Evolutionary conservation across 1,140 invertebrate species (phyloP).

Genomic region (Drosophila busckii): DNA sequence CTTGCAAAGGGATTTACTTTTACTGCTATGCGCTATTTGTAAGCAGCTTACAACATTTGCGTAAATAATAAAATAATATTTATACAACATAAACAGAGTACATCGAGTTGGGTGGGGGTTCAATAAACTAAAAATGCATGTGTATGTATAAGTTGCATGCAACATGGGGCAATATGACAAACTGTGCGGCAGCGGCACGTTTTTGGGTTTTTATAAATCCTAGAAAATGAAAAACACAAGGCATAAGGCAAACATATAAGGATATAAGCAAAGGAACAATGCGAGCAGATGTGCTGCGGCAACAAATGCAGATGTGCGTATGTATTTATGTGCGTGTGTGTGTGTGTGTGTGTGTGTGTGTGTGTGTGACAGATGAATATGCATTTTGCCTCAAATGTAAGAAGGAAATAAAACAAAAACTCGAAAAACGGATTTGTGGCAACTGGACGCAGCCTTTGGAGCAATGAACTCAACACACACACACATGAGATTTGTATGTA

Average conservation of each 20-base stretch:
- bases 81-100: too few species aligned
- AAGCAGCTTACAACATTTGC: too few species aligned
- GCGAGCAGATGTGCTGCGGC: slow-evolving; percentile 63
- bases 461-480: slow-evolving; percentile 28
- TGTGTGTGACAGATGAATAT: slow-evolving; percentile 41
- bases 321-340: slow-evolving; percentile 6
- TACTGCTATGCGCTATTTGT: too few species aligned
- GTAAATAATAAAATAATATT: too few species aligned
- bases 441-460: slow-evolving; percentile 32
- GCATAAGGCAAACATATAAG: slow-evolving; percentile 14
- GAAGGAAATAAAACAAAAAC: slow-evolving; percentile 44
- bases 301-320: slow-evolving; percentile 52
- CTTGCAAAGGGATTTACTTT: too few species aligned
- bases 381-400: slow-evolving; percentile 23
- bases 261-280: slow-evolving; percentile 38
- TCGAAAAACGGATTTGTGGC: slow-evolving; percentile 45
- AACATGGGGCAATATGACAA: too few species aligned
- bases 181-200: too few species aligned
- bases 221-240: too few species aligned
- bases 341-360: slow-evolving; percentile 6
- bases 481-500: neutral
- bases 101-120: too few species aligned
- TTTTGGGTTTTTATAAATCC: too few species aligned
- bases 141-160: too few species aligned
- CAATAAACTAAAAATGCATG: too few species aligned